These are phyloP conservation scores for Tachysurus vachellii DNA, from an alignment of 2,113 vertebrate genomes.

Conservation along the genomic window DNA sequence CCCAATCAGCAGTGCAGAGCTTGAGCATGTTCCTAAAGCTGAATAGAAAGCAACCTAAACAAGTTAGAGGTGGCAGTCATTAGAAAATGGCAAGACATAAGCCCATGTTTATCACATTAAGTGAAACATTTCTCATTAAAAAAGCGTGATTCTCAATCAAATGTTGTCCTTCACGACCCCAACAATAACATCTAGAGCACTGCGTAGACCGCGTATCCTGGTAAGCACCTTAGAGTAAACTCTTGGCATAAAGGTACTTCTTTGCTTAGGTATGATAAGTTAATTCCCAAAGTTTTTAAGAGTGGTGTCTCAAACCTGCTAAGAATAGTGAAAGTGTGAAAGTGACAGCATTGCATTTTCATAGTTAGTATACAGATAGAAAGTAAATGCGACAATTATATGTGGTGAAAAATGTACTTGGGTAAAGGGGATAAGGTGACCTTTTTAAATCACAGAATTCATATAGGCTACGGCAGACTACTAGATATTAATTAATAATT, in stretches of 20 bases:
- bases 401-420: not conserved
- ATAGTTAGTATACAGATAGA: not conserved
- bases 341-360: not conserved
- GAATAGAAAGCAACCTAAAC: constrained; percentile 31
- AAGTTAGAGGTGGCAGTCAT: constrained; percentile 18
- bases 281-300: not conserved
- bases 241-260: not conserved
- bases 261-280: not conserved
- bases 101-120: constrained; percentile 30
- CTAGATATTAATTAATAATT: not conserved
- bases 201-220: not conserved
- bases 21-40: constrained; percentile 54
- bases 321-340: not conserved
- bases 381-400: not conserved
- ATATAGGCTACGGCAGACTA: not conserved
- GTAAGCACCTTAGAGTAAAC: not conserved
- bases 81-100: constrained; percentile 25
- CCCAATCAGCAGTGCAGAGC: constrained; percentile 71
- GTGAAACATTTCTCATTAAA: not conserved
- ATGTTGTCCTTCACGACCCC: constrained; percentile 18
- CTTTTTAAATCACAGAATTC: not conserved
- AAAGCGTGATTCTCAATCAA: not conserved
- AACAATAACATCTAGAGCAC: not conserved
- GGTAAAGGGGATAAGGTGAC: not conserved
- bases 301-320: not conserved